These are phyloP conservation scores for Sus scrofa DNA, from an alignment of 2,113 vertebrate species.

Conservation along the genomic window DNA sequence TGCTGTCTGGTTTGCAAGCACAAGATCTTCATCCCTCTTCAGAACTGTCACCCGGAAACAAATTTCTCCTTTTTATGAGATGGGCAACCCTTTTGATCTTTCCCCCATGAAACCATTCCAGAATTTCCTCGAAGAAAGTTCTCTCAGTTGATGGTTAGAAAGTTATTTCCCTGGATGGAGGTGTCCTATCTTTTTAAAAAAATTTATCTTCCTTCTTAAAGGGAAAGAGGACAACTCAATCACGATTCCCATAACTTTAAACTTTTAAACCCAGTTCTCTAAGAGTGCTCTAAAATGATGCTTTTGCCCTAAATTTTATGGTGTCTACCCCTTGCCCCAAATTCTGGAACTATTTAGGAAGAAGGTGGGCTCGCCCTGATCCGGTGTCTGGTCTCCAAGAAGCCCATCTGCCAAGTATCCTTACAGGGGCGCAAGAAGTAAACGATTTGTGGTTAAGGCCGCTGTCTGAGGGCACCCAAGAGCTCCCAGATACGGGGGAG, in stretches of 20 bases:
- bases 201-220: neutral
- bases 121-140: slow-evolving; percentile 48
- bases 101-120: slow-evolving; percentile 22
- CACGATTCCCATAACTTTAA: neutral
- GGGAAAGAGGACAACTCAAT: neutral
- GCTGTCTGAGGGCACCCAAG: neutral
- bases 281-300: neutral
- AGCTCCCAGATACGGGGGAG: neutral
- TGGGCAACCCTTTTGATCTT: neutral
- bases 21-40: neutral
- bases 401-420: neutral
- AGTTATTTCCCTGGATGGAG: neutral
- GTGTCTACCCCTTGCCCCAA: neutral
- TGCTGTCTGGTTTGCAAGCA: neutral
- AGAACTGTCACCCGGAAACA: neutral
- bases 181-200: neutral
- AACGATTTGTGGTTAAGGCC: neutral
- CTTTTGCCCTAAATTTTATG: neutral
- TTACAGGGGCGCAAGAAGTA: neutral
- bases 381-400: neutral
- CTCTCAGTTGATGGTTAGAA: neutral
- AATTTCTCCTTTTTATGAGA: neutral
- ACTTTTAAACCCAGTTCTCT: neutral
- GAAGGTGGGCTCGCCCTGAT: neutral
- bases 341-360: neutral